A percentile compares a stretch with the other conserved stretches of the same genome.
phyloP scores from a whole-genome alignment of 2,797 vertebrate genomes.

The Scleropages formosus region DNA sequence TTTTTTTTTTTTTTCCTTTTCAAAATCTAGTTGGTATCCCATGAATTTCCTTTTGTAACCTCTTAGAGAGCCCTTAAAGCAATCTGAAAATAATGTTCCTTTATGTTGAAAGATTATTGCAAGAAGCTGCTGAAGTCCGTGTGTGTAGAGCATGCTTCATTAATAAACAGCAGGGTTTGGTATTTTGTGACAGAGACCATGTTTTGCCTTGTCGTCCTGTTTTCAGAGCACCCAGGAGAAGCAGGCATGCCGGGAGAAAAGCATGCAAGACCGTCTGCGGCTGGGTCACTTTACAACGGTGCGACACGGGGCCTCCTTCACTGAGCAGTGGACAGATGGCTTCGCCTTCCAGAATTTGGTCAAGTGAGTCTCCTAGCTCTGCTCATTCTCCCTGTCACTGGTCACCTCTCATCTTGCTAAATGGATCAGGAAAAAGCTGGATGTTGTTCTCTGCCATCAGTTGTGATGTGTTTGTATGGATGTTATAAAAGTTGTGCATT shows the following conservation, averaged over 20 bases:
- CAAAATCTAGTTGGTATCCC: background rate
- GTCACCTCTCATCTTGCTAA: background rate
- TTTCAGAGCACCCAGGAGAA: slow-evolving; percentile 83
- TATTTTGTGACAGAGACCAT: background rate
- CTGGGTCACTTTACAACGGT: slow-evolving; percentile 98
- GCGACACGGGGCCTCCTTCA: slow-evolving; percentile 97
- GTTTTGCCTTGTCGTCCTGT: background rate
- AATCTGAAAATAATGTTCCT: background rate
- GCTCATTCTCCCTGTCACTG: slow-evolving; percentile 31
- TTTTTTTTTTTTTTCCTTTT: background rate
- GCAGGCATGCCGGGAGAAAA: slow-evolving; percentile 95
- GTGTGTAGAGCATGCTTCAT: background rate
- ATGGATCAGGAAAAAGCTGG: too few species aligned
- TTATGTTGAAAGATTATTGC: too few species aligned
- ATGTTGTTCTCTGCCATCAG: too few species aligned
- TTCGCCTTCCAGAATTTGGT: slow-evolving; percentile 98
- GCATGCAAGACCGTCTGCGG: slow-evolving; percentile 97
- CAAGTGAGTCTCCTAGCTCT: slow-evolving; percentile 88
- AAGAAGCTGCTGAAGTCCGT: too few species aligned
- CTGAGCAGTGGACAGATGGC: slow-evolving; percentile 98
- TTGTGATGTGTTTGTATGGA: too few species aligned
- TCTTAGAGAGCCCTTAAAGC: background rate
- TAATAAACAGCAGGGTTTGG: background rate
- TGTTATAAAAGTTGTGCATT: background rate
- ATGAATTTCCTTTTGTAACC: background rate